Evolutionary conservation across 2,797 vertebrate species (phyloP), one percentile per base, ranked within the genome.

Genomic region (Mormyrus hasselquistii): DNA sequence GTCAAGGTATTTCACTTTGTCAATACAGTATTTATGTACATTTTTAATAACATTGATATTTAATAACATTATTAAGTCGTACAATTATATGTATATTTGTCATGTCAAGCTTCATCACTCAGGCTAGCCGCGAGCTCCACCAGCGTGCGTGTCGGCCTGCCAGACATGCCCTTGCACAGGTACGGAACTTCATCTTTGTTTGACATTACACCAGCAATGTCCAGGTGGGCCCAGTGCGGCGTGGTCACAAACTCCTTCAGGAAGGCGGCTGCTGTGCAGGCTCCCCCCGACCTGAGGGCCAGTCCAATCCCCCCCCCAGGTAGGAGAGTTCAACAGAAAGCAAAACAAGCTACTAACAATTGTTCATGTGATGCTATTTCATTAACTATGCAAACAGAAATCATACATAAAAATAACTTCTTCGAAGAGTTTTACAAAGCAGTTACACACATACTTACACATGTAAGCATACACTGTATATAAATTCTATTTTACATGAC

Each of bases 201-300:
- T 0, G 93, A 94, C 99, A 99, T 99, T 92, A 99, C 98, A 2
- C 99, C 98, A 1, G 99, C 98, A 4, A 99, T 99, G 92, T 99
- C 98, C 89, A 99, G 94, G 90, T 99, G 98, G 29, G 99, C 99
- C 99, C 98, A 99, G 59, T 98, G 97, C 57, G 96, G 90, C 5
- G 94, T 94, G 0, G 96, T 97, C 91, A 99, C 98, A 89, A 99
- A 99, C 91, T 99, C 97, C 90, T 91, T 96, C 88, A 99, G 96
- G 94, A 99, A 99, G 0, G 98, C 98, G 1, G 98, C 99, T 0
- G 99, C 99, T 41, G 99, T 99, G 91, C 99, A 99, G 0, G 99
- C 98, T 3, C 99, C 99, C 0, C 96, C 99, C 88, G 98, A 97
- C 79, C 98, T 99, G 93, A 2, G 84, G 59, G 59, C 16, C 52